Evolutionary conservation across 53 echinoderm and acorn worm species (phyloP).

Genomic region (Henricia sp.): DNA sequence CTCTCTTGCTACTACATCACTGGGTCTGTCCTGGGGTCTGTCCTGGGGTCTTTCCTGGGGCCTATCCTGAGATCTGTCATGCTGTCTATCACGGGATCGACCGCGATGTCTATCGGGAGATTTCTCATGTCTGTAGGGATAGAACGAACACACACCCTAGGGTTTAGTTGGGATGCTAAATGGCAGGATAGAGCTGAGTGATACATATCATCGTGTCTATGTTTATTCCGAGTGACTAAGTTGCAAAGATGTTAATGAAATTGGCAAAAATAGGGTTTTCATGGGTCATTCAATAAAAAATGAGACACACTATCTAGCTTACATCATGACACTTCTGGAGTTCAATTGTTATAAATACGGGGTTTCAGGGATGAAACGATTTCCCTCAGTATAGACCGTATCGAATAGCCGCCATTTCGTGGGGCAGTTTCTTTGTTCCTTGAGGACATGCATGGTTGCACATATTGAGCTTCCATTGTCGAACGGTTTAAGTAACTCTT

Average conservation of each 20-base stretch:
- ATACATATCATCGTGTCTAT: too few species aligned
- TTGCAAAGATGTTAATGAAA: not conserved
- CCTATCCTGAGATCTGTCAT: slow-evolving; percentile 60
- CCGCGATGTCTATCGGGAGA: slow-evolving; percentile 61
- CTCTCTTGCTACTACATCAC: slow-evolving; percentile 46
- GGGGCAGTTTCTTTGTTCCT: too few species aligned
- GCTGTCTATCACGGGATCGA: slow-evolving; percentile 45
- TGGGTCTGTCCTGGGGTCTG: slow-evolving; percentile 49
- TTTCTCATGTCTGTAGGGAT: slow-evolving; percentile 55
- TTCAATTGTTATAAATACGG: not conserved
- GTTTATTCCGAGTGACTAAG: too few species aligned
- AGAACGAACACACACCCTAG: slow-evolving; percentile 27
- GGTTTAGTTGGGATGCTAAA: not conserved
- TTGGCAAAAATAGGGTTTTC: not conserved
- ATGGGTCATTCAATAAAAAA: not conserved
- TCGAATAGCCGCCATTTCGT: too few species aligned
- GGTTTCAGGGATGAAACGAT: too few species aligned
- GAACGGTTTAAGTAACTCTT: too few species aligned
- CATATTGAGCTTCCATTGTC: too few species aligned
- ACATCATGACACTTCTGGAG: too few species aligned
- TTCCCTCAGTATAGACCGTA: too few species aligned
- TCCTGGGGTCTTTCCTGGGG: slow-evolving; percentile 60
- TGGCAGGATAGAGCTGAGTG: not conserved
- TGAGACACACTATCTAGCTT: not conserved
- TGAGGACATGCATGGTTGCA: too few species aligned